These are phyloP conservation scores for fruit fly (Drosophila melanogaster) DNA, from an alignment of 1,140 invertebrate genomes.

Conservation along the genomic window DNA sequence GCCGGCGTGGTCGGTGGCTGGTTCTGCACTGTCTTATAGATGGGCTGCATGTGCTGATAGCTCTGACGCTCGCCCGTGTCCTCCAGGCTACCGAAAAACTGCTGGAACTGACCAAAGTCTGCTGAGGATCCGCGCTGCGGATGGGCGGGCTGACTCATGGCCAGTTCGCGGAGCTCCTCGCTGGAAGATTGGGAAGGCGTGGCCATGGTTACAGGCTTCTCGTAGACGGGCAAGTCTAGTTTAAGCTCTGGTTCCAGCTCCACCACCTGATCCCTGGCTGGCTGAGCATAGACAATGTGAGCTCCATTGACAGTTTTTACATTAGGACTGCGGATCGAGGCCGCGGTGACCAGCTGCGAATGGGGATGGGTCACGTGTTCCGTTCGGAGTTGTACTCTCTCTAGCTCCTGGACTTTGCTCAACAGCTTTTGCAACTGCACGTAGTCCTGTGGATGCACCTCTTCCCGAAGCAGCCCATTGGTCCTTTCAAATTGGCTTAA, in stretches of 20 bases:
- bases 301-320: slow-evolving; percentile 67
- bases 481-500: slow-evolving; percentile 62
- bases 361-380: slow-evolving; percentile 18
- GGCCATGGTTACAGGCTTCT: slow-evolving; percentile 16
- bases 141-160: slow-evolving; percentile 63
- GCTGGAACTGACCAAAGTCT: slow-evolving; percentile 65
- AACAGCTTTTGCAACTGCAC: slow-evolving; percentile 79
- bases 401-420: slow-evolving; percentile 80
- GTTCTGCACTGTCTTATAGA: slow-evolving; percentile 60
- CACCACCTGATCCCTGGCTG: slow-evolving; percentile 29
- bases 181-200: slow-evolving; percentile 46
- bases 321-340: slow-evolving; percentile 67
- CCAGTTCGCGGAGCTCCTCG: slow-evolving; percentile 71
- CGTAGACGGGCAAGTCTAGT: slow-evolving; percentile 65
- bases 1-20: neutral
- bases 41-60: slow-evolving; percentile 75
- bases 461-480: slow-evolving; percentile 62
- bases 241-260: slow-evolving; percentile 47
- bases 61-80: slow-evolving; percentile 65
- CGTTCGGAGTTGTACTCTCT: slow-evolving; percentile 73
- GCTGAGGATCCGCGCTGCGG: slow-evolving; percentile 28
- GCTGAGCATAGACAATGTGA: slow-evolving; percentile 71
- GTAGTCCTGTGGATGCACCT: slow-evolving; percentile 78
- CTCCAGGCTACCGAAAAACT: slow-evolving; percentile 69
- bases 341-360: slow-evolving; percentile 60